phyloP scores from a whole-genome alignment of 2,888 invertebrate species.

The Lepidochrysops patricia region DNA sequence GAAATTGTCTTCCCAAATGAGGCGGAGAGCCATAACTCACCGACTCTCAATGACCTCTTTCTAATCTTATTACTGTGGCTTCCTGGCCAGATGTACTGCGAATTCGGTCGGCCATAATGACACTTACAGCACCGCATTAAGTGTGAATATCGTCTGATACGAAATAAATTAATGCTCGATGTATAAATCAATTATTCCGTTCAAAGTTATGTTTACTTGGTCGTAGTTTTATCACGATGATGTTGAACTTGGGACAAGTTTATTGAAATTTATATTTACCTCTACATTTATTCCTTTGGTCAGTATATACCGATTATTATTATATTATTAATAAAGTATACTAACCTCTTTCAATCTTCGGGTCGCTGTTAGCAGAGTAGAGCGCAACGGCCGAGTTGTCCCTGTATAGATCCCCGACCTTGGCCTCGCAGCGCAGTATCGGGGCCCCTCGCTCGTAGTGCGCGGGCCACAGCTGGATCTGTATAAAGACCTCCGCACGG shows the following conservation, averaged over 20 bases:
- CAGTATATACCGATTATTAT: no score
- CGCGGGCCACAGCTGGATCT: conserved; percentile 74
- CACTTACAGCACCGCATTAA: neutral
- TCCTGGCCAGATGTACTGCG: conserved; percentile 20
- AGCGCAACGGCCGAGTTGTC: conserved; percentile 76
- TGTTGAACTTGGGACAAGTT: neutral
- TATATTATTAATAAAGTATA: conserved; percentile 16
- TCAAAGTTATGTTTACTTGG: conserved; percentile 1
- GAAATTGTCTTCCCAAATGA: conserved; percentile 66
- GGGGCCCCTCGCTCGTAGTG: conserved; percentile 79
- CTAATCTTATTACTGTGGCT: conserved; percentile 29
- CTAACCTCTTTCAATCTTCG: conserved; percentile 82
- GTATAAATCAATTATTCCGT: neutral
- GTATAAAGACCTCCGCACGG: conserved; percentile 76
- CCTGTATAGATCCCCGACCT: conserved; percentile 76
- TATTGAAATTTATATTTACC: no score
- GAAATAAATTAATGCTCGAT: neutral
- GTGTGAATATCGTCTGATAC: neutral
- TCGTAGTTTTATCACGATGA: neutral
- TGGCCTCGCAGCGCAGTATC: conserved; percentile 78
- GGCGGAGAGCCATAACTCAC: conserved; percentile 48
- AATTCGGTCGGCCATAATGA: neutral
- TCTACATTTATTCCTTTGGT: no score
- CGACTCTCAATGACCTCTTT: conserved; percentile 30
- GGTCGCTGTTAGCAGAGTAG: conserved; percentile 78